Percentiles rank a stretch among this genome's conserved stretches.
These are phyloP conservation scores for Probosciger aterrimus DNA, from an alignment of 2,113 vertebrate species.

Conservation along the genomic window DNA sequence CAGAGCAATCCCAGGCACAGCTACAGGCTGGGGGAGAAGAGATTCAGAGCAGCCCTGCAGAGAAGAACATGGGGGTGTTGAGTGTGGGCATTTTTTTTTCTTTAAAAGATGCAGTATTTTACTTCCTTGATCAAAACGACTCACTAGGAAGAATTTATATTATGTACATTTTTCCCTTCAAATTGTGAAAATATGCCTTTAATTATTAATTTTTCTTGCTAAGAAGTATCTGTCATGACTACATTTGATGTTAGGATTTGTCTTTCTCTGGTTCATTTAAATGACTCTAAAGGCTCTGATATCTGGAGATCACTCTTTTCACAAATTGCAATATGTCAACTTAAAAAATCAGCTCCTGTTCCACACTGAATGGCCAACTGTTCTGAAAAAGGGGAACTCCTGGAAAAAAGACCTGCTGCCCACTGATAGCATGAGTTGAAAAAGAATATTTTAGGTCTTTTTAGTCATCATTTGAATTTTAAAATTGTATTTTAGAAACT, in stretches of 20 bases:
- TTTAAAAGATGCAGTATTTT: background rate
- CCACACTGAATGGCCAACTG: background rate
- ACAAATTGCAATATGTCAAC: accelerated
- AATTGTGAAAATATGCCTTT: background rate
- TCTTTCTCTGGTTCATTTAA: background rate
- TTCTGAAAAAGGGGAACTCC: background rate
- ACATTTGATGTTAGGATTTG: background rate
- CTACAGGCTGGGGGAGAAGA: no score
- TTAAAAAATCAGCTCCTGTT: background rate
- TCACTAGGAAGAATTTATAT: background rate
- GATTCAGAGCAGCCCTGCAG: no score
- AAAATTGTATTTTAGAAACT: background rate
- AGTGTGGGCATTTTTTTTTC: background rate
- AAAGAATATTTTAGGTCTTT: background rate
- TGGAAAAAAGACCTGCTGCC: background rate
- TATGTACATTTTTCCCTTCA: background rate
- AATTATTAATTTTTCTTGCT: background rate
- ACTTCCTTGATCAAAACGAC: background rate
- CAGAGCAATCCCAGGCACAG: no score
- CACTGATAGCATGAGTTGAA: background rate
- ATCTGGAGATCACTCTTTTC: background rate
- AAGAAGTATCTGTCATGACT: background rate
- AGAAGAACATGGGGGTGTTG: no score
- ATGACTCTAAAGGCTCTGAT: background rate
- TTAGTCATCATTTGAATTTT: background rate